Percentiles rank a stretch among this genome's conserved stretches.
phyloP scores from a whole-genome alignment of 1,140 invertebrate species.

The Metopolophium dirhodum region DNA sequence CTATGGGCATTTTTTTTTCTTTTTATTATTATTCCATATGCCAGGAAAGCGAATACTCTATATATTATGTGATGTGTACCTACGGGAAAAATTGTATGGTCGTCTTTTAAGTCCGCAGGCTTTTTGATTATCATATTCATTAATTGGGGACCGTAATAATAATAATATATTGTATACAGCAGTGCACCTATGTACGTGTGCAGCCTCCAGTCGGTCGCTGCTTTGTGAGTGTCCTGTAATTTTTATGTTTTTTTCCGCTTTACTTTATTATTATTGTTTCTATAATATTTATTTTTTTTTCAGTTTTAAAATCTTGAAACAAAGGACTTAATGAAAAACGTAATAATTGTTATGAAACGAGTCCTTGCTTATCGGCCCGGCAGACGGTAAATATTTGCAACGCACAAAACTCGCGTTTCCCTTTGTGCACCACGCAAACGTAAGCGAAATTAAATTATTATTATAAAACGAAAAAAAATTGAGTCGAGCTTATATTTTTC shows the following conservation, averaged over 20 bases:
- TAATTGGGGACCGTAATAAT: conserved; percentile 45
- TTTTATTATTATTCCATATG: not conserved
- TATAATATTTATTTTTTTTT: conserved; percentile 1
- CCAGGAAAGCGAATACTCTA: not conserved
- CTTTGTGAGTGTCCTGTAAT: conserved; percentile 42
- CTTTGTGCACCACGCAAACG: not conserved
- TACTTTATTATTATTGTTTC: conserved; percentile 28
- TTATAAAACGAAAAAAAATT: not conserved
- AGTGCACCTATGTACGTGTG: not conserved
- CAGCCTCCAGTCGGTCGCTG: not conserved
- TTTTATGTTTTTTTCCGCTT: conserved; percentile 23
- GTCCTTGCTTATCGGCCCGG: not conserved
- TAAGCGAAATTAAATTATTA: not conserved
- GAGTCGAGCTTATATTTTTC: not conserved
- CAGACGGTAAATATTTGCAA: conserved; percentile 36
- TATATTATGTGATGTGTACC: not conserved
- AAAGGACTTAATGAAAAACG: conserved; percentile 46
- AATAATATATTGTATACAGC: not conserved
- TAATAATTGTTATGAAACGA: conserved; percentile 35
- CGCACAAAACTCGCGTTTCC: not conserved
- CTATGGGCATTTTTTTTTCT: conserved; percentile 14
- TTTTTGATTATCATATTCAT: conserved; percentile 51
- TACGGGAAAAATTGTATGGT: conserved; percentile 21
- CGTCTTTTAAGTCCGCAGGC: conserved; percentile 36
- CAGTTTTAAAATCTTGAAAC: conserved; percentile 31